Conservation (phyloP, 1,140 invertebrate genomes). For the Acarapis woodi region DNA sequence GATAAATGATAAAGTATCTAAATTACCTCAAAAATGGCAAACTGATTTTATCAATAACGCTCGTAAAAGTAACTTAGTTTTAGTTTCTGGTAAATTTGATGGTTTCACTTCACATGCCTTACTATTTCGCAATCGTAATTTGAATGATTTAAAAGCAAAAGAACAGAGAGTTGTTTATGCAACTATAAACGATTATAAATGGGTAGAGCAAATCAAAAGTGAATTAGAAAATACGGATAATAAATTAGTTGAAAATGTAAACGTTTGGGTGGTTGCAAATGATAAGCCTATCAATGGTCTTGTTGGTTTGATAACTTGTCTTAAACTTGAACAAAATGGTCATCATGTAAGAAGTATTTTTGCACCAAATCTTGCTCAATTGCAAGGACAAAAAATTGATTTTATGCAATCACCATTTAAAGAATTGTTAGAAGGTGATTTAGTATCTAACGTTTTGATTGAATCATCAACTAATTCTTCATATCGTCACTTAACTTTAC, state of each 20-base stretch:
- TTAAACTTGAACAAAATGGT: slow-evolving; percentile 51
- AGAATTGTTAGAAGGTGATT: slow-evolving; percentile 17
- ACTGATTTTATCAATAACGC: slow-evolving; percentile 3
- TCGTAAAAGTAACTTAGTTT: not conserved
- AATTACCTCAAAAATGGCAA: not conserved
- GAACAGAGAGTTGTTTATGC: slow-evolving; percentile 9
- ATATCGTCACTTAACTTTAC: slow-evolving; percentile 16
- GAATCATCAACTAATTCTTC: slow-evolving; percentile 7
- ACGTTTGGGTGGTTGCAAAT: slow-evolving; percentile 13
- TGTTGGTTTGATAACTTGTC: slow-evolving; percentile 58
- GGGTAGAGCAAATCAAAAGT: slow-evolving; percentile 12
- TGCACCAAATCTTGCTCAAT: not conserved
- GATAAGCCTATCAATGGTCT: slow-evolving; percentile 28
- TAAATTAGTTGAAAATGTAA: slow-evolving; percentile 4
- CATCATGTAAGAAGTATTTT: slow-evolving; percentile 27
- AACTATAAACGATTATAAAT: slow-evolving; percentile 8
- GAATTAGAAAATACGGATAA: slow-evolving; percentile 7
- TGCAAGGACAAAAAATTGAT: not conserved
- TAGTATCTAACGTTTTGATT: slow-evolving; percentile 9
- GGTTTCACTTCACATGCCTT: not conserved
- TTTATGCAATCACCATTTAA: slow-evolving; percentile 6
- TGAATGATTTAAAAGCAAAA: not conserved
- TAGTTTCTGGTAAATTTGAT: slow-evolving; percentile 8
- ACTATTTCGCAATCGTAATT: slow-evolving; percentile 2
- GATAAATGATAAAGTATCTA: not conserved